phyloP scores from a whole-genome alignment of 1,140 invertebrate genomes.

The Alviniconcha marisindica region DNA sequence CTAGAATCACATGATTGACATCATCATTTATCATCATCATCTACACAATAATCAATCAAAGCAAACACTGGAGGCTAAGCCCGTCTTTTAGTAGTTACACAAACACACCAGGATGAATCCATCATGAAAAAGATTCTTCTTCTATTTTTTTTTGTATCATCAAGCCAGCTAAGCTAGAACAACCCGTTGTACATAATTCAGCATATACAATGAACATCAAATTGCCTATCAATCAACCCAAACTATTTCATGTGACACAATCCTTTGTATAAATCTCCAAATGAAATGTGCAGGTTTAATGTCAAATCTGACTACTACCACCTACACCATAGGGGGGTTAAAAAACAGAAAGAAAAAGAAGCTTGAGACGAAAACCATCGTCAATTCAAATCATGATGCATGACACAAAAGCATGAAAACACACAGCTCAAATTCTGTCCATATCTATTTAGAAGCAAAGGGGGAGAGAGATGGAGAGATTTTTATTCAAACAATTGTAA shows the following conservation, averaged over 20 bases:
- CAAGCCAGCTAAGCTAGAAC: neutral
- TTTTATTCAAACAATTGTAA: neutral
- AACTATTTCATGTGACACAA: neutral
- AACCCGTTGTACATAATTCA: neutral
- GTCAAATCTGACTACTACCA: neutral
- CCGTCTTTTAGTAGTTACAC: neutral
- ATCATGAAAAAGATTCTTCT: neutral
- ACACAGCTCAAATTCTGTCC: too few species aligned
- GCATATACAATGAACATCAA: neutral
- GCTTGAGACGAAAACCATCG: too few species aligned
- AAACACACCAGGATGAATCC: neutral
- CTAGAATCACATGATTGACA: conserved; percentile 21
- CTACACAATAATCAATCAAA: neutral
- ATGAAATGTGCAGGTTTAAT: neutral
- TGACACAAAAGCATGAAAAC: too few species aligned
- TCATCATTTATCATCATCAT: conserved; percentile 3
- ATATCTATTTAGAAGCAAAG: too few species aligned
- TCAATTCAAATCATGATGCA: too few species aligned
- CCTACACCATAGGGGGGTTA: neutral
- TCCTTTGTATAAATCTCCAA: neutral
- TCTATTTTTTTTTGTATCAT: too few species aligned
- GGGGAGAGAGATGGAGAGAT: neutral
- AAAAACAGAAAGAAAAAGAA: too few species aligned
- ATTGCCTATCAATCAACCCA: neutral
- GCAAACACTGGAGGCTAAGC: neutral